Evolutionary conservation across 2,797 vertebrate species (phyloP).

Genomic region (Sebastolobus altivelis): DNA sequence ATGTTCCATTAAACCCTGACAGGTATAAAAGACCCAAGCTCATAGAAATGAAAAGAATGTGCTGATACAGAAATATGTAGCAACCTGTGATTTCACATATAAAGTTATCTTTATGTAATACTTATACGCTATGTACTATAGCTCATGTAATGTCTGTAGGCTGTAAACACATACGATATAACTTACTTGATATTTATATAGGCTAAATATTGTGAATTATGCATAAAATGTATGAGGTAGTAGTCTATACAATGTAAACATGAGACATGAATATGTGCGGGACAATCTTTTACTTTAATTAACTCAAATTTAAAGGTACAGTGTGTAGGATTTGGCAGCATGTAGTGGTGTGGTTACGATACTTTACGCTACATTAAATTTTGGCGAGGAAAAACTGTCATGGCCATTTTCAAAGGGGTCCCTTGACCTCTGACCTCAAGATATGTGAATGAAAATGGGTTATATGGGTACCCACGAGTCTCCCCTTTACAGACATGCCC

Average conservation of each 20-base stretch:
- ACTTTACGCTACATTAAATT: too few relatives aligned
- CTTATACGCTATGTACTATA: not conserved
- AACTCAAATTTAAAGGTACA: not conserved
- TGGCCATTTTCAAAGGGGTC: too few relatives aligned
- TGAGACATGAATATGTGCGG: not conserved
- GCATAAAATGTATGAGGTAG: not conserved
- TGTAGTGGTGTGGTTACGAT: too few relatives aligned
- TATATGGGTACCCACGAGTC: too few relatives aligned
- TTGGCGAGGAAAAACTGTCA: too few relatives aligned
- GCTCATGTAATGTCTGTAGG: not conserved
- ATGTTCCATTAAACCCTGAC: not conserved
- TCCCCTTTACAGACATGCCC: too few relatives aligned
- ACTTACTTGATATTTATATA: not conserved
- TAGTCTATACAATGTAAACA: not conserved
- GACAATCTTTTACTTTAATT: not conserved
- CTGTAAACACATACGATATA: not conserved
- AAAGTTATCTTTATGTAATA: not conserved
- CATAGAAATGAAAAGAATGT: slow-evolving; percentile 38
- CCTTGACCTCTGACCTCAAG: too few relatives aligned
- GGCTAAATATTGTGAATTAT: not conserved
- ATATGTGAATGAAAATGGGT: too few relatives aligned
- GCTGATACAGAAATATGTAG: slow-evolving; percentile 1
- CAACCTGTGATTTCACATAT: not conserved
- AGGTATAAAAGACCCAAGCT: not conserved
- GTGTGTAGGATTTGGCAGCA: too few relatives aligned